Evolutionary conservation across 2,888 invertebrate genomes (phyloP).

Genomic region (Steinernema carpocapsae): DNA sequence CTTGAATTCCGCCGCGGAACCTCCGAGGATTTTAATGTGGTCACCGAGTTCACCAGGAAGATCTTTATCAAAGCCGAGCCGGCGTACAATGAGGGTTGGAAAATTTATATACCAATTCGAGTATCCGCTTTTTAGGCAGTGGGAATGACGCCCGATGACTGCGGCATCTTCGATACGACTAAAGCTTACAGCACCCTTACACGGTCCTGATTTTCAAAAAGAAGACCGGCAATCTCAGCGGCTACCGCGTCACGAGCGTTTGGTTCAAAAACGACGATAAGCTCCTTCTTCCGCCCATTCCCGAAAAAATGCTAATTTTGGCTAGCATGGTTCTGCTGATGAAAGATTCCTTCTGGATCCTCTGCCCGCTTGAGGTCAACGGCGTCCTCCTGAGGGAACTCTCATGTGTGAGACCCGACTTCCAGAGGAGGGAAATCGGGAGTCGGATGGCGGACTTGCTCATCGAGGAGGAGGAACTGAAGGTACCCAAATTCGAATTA

Average conservation of each 20-base stretch:
- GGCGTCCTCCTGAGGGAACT: slow-evolving; percentile 5
- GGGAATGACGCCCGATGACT: background rate
- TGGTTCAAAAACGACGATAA: background rate
- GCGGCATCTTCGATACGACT: background rate
- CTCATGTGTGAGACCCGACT: background rate
- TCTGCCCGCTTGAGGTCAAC: slow-evolving; percentile 24
- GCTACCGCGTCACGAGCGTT: slow-evolving; percentile 18
- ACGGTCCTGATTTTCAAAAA: slow-evolving; percentile 5
- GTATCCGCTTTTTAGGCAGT: background rate
- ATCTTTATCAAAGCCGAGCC: slow-evolving; percentile 3
- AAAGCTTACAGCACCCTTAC: background rate
- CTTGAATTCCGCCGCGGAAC: background rate
- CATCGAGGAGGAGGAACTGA: background rate
- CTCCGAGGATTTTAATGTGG: background rate
- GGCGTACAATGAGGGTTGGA: background rate
- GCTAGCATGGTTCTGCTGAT: background rate
- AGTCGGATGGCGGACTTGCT: background rate
- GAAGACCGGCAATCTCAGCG: background rate
- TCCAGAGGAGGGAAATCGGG: slow-evolving; percentile 4
- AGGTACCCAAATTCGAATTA: background rate
- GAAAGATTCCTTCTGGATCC: slow-evolving; percentile 14
- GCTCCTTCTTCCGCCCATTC: background rate
- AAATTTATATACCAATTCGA: too few species aligned
- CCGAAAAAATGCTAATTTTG: background rate
- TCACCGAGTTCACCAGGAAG: slow-evolving; percentile 13